These are phyloP conservation scores for Ennomos fuscantarius DNA, from an alignment of 2,888 invertebrate genomes.

Conservation along the genomic window DNA sequence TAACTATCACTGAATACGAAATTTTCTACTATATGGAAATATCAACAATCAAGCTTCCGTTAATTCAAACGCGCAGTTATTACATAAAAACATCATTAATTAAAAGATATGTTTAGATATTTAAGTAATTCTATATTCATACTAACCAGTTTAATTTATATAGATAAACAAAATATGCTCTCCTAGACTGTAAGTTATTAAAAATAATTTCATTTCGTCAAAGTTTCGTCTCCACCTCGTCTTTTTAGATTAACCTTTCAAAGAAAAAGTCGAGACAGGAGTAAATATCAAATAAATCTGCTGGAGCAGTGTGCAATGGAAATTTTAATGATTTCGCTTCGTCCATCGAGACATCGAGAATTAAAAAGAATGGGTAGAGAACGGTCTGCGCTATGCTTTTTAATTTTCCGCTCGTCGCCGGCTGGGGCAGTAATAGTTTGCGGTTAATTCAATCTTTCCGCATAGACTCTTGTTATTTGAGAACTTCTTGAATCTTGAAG, in stretches of 20 bases:
- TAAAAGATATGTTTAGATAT: too few relatives aligned
- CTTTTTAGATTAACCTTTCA: conserved; percentile 32
- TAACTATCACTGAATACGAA: too few relatives aligned
- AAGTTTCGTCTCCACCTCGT: not conserved
- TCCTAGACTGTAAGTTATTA: not conserved
- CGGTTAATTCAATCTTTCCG: conserved; percentile 60
- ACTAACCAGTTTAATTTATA: too few relatives aligned
- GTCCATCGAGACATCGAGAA: conserved; percentile 67
- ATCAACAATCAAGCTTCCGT: too few relatives aligned
- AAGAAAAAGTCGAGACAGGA: conserved; percentile 50
- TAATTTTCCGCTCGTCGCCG: conserved; percentile 80
- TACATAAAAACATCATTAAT: too few relatives aligned
- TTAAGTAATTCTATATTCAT: too few relatives aligned
- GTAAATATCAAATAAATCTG: conserved; percentile 69
- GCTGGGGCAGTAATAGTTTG: conserved; percentile 63
- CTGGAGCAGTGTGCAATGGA: conserved; percentile 58
- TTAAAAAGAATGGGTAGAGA: conserved; percentile 80
- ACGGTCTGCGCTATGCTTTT: conserved; percentile 73
- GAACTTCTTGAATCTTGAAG: not conserved
- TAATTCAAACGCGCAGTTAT: too few relatives aligned
- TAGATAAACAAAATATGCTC: too few relatives aligned
- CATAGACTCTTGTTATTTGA: conserved; percentile 43
- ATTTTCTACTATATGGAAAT: too few relatives aligned
- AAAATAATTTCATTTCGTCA: not conserved
- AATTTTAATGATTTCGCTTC: conserved; percentile 75